A percentile compares a stretch with the other conserved stretches of the same genome.
Conservation (phyloP, 64 coral and sea anemone species). For the Montipora sp. region DNA sequence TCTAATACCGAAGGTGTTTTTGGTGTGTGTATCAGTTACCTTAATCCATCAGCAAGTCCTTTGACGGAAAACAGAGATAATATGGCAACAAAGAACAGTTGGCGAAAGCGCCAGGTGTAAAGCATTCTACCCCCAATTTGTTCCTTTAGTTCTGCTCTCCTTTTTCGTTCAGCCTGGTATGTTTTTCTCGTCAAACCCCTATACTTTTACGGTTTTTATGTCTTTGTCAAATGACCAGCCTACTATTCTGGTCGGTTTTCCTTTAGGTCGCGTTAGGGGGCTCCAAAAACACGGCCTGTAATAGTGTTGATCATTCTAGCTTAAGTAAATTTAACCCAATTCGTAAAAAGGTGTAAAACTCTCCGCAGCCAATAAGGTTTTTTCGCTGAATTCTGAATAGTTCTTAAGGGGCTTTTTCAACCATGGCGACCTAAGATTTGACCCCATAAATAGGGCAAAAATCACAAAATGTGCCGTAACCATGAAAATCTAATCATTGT, state of each 20-base stretch:
- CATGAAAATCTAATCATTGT: not conserved
- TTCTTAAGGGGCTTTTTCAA: not conserved
- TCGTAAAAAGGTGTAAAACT: not conserved
- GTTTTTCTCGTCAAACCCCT: not conserved
- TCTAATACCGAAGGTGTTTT: not conserved
- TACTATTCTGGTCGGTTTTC: not conserved
- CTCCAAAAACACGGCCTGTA: constrained; percentile 7
- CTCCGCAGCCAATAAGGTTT: constrained; percentile 10
- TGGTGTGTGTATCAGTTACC: not conserved
- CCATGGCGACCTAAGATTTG: constrained; percentile 20
- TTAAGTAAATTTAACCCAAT: constrained; percentile 46
- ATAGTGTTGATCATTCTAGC: constrained; percentile 5
- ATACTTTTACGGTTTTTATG: not conserved
- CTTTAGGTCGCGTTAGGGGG: constrained; percentile 12
- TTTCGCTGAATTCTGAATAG: not conserved
- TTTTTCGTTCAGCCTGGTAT: not conserved
- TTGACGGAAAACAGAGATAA: not conserved
- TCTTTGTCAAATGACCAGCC: not conserved
- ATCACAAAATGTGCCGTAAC: constrained; percentile 1
- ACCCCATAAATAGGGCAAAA: not conserved
- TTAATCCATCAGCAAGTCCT: constrained; percentile 12
- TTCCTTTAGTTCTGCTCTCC: not conserved
- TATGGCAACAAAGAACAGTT: not conserved
- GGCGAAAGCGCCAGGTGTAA: not conserved
- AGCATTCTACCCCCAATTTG: not conserved